Conservation (phyloP, 2,113 vertebrate genomes). For the Pachypanchax playfairii region DNA sequence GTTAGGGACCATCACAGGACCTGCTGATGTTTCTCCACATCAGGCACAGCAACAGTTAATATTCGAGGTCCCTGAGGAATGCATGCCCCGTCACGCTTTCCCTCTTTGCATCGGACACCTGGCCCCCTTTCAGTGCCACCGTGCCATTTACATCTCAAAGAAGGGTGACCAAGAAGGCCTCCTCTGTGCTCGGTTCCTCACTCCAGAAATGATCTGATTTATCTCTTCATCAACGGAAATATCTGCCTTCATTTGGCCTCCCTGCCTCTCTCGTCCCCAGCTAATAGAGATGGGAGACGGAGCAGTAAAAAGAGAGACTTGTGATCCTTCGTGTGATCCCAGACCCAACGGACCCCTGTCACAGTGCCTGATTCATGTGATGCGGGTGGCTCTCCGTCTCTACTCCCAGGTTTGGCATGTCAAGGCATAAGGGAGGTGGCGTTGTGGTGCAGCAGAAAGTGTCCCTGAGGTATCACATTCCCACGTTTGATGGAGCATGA, state of each 20-base stretch:
- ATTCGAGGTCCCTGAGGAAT: conserved; percentile 60
- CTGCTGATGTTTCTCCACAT: conserved; percentile 55
- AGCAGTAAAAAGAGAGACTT: conserved; percentile 71
- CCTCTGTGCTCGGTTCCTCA: conserved; percentile 74
- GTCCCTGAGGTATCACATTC: conserved; percentile 72
- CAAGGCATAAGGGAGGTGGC: conserved; percentile 22
- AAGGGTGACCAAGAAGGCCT: conserved; percentile 70
- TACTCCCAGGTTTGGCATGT: conserved; percentile 57
- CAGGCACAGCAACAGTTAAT: conserved; percentile 74
- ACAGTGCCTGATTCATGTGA: conserved; percentile 78
- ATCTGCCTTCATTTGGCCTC: conserved; percentile 67
- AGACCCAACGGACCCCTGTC: conserved; percentile 68
- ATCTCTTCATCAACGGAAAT: conserved; percentile 82
- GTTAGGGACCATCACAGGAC: conserved; percentile 40
- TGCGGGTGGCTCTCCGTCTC: conserved; percentile 61
- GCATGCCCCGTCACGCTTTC: conserved; percentile 74
- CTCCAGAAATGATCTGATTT: conserved; percentile 81
- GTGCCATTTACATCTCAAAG: conserved; percentile 82
- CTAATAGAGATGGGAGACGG: conserved; percentile 52
- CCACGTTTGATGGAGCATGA: conserved; percentile 73
- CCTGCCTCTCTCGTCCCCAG: conserved; percentile 51
- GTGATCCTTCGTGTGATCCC: conserved; percentile 73
- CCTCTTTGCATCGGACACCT: conserved; percentile 78
- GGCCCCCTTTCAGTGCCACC: conserved; percentile 78
- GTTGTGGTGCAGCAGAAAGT: conserved; percentile 55